Conservation (phyloP, 2,797 vertebrate genomes). For the Poecilia wingei region DNA sequence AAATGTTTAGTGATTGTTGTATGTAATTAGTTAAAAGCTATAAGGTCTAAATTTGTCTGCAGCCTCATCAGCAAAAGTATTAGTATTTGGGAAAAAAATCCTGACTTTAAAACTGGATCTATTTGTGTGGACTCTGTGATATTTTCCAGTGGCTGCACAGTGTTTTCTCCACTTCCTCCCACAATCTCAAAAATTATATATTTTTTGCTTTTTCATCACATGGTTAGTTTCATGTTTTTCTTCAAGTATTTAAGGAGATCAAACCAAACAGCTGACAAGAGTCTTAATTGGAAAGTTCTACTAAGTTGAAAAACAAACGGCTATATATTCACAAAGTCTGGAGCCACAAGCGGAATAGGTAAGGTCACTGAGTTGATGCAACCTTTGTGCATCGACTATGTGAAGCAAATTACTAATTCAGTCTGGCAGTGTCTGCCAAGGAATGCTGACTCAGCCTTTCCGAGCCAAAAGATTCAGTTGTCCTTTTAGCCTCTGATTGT, state of each 20-base stretch:
- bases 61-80: neutral
- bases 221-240: neutral
- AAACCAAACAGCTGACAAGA: neutral
- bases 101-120: neutral
- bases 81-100: neutral
- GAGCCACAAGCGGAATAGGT: conserved; percentile 21
- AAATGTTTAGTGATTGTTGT: neutral
- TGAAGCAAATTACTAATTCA: neutral
- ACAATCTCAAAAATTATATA: neutral
- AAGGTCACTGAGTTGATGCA: conserved; percentile 32
- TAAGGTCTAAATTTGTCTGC: neutral
- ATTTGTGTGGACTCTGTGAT: neutral
- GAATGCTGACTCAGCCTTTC: conserved; percentile 60
- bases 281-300: neutral
- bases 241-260: neutral
- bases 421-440: conserved; percentile 11
- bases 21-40: neutral
- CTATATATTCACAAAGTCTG: neutral
- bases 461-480: conserved; percentile 50
- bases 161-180: neutral
- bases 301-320: neutral
- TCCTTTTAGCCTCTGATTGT: conserved; percentile 62
- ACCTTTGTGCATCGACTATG: neutral
- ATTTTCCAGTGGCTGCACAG: neutral
- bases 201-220: neutral